Evolutionary conservation across 2,888 invertebrate species (phyloP).

Genomic region (Apeira syringaria): DNA sequence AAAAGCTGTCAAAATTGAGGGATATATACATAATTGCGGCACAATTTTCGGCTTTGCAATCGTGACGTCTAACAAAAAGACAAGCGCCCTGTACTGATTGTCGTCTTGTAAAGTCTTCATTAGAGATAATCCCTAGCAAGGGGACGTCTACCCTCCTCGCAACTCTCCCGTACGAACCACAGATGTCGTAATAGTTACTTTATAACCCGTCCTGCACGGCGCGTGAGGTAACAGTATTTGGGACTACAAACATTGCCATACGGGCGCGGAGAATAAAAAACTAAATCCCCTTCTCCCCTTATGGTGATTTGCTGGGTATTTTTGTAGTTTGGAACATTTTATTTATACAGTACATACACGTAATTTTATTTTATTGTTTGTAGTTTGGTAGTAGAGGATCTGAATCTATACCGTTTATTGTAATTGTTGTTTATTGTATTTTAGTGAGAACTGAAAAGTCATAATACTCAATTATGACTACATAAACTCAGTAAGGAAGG

Average conservation of each 20-base stretch:
- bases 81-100: slow-evolving; percentile 15
- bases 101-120: slow-evolving; percentile 32
- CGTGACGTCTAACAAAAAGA: slow-evolving; percentile 3
- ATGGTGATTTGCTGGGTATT: slow-evolving; percentile 28
- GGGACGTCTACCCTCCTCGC: slow-evolving; percentile 19
- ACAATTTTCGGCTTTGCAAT: slow-evolving; percentile 2
- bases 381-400: too few relatives aligned
- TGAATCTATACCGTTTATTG: too few relatives aligned
- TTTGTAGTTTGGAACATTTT: slow-evolving; percentile 34
- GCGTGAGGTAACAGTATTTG: slow-evolving; percentile 29
- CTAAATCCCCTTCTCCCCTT: slow-evolving; percentile 39
- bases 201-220: not conserved
- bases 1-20: not conserved
- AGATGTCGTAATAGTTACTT: not conserved
- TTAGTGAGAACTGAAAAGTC: too few relatives aligned
- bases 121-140: slow-evolving; percentile 30
- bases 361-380: too few relatives aligned
- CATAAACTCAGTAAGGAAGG: too few relatives aligned
- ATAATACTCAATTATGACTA: too few relatives aligned
- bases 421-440: too few relatives aligned
- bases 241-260: slow-evolving; percentile 57
- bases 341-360: too few relatives aligned
- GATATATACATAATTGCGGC: not conserved
- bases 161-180: not conserved
- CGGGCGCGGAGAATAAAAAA: slow-evolving; percentile 53